phyloP scores from a whole-genome alignment of 2,888 invertebrate genomes.

The Heliconius ismenius region DNA sequence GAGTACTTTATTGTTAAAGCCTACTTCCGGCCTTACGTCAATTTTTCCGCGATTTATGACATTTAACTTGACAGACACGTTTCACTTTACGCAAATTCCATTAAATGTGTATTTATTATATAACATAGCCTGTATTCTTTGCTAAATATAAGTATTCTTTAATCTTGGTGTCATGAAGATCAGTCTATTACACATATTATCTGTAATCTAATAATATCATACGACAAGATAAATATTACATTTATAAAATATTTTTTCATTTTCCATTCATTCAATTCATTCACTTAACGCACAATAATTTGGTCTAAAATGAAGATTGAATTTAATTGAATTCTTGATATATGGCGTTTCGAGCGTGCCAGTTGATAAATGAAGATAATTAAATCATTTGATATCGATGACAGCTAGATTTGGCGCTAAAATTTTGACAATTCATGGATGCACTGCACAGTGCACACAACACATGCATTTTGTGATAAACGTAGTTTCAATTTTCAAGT shows the following conservation, averaged over 20 bases:
- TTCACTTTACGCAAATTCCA: background rate
- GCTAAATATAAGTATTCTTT: background rate
- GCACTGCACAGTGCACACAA: background rate
- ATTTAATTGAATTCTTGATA: too few species aligned
- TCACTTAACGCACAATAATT: too few species aligned
- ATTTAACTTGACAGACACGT: slow-evolving; percentile 6
- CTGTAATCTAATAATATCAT: too few species aligned
- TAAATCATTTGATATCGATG: background rate
- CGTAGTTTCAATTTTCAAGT: too few species aligned
- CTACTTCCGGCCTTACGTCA: slow-evolving; percentile 31
- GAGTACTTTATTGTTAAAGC: slow-evolving; percentile 16
- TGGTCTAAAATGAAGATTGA: background rate
- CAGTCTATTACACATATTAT: background rate
- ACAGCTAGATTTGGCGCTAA: slow-evolving; percentile 2
- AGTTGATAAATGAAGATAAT: background rate
- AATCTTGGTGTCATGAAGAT: background rate
- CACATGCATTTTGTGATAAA: too few species aligned
- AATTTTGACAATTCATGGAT: background rate
- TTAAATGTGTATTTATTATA: background rate
- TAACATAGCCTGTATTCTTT: background rate
- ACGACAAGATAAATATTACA: too few species aligned
- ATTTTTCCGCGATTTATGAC: slow-evolving; percentile 34
- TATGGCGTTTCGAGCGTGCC: too few species aligned
- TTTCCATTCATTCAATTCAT: too few species aligned
- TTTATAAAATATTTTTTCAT: too few species aligned